Evolutionary conservation across 2,113 vertebrate species (phyloP).

Genomic region (Sinocyclocheilus maitianheensis): DNA sequence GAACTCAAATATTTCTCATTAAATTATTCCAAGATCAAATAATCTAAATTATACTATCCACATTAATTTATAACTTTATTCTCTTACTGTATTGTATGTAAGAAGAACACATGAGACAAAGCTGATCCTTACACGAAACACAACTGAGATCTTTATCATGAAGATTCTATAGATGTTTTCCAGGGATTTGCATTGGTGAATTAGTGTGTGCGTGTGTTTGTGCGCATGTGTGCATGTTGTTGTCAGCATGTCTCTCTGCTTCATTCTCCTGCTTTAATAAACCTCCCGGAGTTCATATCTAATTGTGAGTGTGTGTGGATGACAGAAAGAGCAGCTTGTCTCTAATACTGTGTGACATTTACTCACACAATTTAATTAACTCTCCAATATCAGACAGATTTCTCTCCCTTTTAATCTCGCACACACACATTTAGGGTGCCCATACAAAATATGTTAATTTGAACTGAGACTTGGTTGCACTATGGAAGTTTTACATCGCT

Average conservation of each 20-base stretch:
- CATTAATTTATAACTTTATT: neutral
- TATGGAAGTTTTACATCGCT: neutral
- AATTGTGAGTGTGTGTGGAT: constrained; percentile 51
- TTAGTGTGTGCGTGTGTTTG: neutral
- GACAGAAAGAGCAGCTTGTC: constrained; percentile 55
- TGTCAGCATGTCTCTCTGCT: constrained; percentile 46
- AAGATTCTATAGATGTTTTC: constrained; percentile 3
- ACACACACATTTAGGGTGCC: constrained; percentile 32
- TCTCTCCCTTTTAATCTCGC: constrained; percentile 31
- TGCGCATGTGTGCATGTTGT: constrained; percentile 13
- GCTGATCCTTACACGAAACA: neutral
- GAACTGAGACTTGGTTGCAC: constrained; percentile 7
- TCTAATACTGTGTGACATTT: constrained; percentile 60
- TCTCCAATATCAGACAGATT: constrained; percentile 51
- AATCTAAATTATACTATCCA: neutral
- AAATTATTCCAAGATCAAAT: neutral
- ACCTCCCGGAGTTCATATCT: constrained; percentile 52
- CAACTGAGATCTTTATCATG: neutral
- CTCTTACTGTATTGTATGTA: neutral
- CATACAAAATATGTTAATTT: constrained; percentile 1
- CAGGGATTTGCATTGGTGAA: neutral
- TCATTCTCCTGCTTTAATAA: constrained; percentile 52
- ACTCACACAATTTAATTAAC: constrained; percentile 58
- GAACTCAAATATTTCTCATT: neutral
- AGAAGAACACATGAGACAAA: neutral